Evolutionary conservation across 2,113 vertebrate species (phyloP), one percentile per base, ranked within the genome.

Genomic region (Barnardius zonarius): DNA sequence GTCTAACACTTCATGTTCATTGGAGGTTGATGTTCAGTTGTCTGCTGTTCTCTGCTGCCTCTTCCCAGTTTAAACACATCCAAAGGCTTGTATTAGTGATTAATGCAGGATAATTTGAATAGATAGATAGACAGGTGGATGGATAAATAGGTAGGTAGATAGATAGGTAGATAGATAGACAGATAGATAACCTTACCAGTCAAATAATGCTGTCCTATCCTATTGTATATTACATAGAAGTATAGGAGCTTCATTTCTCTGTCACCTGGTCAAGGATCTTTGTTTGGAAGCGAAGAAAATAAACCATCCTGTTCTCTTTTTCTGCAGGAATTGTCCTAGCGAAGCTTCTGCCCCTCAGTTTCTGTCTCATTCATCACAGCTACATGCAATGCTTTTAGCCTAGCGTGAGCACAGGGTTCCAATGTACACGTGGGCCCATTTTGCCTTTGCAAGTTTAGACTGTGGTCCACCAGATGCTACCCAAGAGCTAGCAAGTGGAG

Each of bases 401-500:
- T 12, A 35, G 37, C 46, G 41, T 1, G 7, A 55, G 37, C 27
- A 18, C 11, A 54, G 51, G 11, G 8, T 80, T 83, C 24, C 63
- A 39, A 0, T 5, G n/a, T 35, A 57, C 24, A 6, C 1, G 0
- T 72, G 69, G 25, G 9, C 14, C 13, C 7, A 1, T 87, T 82
- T 85, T 87, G 27, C 64, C 25, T 91, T 74, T 90, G 28, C 48
- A 52, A 37, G 17, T 52, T 67, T 51, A 63, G 13, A 44, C 52
- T 75, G 20, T 64, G 30, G 44, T 72, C 12, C 54, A 72, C 33
- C 67, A 76, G 35, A 61, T 69, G 51, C 41, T 93, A 57, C 64
- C 11, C 41, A 37, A 79, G 41, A 76, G 16, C 46, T 89, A 17
- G 13, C 39, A 64, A 10, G 46, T 69, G 27, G 43, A 86, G 6